phyloP scores from a whole-genome alignment of 2,888 invertebrate species.

The Nephrotoma guestfalica region DNA sequence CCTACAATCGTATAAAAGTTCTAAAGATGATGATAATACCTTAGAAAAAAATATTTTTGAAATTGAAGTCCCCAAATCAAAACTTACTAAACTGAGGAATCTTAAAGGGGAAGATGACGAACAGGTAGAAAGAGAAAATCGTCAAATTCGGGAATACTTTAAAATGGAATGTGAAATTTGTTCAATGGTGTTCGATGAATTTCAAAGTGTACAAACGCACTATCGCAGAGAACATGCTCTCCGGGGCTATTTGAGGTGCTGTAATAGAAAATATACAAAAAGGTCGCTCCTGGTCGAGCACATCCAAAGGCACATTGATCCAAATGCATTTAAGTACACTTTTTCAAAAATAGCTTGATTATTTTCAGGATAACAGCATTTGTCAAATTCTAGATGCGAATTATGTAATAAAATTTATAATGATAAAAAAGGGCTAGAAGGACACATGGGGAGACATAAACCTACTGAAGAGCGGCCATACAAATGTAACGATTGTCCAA shows the following conservation, averaged over 20 bases:
- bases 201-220: slow-evolving; percentile 12
- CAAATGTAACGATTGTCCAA: slow-evolving; percentile 15
- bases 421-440: slow-evolving; percentile 12
- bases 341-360: too few relatives aligned
- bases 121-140: not conserved
- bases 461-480: slow-evolving; percentile 11
- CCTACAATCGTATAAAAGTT: not conserved
- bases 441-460: slow-evolving; percentile 14
- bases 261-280: slow-evolving; percentile 14
- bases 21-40: not conserved
- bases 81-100: not conserved
- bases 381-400: slow-evolving; percentile 7
- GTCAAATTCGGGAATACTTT: slow-evolving; percentile 7
- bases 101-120: too few relatives aligned
- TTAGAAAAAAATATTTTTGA: not conserved
- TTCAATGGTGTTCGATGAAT: slow-evolving; percentile 6
- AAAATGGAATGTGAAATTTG: slow-evolving; percentile 15
- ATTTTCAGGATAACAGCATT: not conserved
- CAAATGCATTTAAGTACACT: slow-evolving; percentile 15
- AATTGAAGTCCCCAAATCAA: not conserved
- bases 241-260: slow-evolving; percentile 16
- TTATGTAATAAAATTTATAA: slow-evolving; percentile 13
- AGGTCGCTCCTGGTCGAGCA: slow-evolving; percentile 14
- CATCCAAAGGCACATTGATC: slow-evolving; percentile 15
- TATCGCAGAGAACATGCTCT: slow-evolving; percentile 13